Base-by-base conservation (phyloP, 2,113 vertebrate genomes). In the Actenoides hombroni region DNA sequence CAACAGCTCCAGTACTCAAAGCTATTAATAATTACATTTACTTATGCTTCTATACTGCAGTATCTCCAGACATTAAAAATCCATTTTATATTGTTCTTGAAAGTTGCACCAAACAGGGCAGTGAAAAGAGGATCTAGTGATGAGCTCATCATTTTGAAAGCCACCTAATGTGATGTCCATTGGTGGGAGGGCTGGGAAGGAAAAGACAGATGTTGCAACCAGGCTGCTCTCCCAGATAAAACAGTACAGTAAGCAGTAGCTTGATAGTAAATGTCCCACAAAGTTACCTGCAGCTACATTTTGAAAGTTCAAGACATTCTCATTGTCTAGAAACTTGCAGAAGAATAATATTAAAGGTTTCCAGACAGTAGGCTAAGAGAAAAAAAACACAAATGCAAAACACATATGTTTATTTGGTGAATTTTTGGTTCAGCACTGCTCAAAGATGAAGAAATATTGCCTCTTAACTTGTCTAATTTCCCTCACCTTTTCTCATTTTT, bases 401-500 rank as follows among this genome's bases (percentile, higher is more conserved):
- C 11, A 5, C 18, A 42, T 25, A 73, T 0, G 0, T 69, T 90
- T 81, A 46, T 14, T 42, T 26, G 3, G 31, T 46, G 9, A 37
- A 46, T 42, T 88, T 83, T 75, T 24, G 15, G 14, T 79, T 90
- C 71, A 88, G 46, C 57, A 48, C 12, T 80, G 57, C 76, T 94
- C 83, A 87, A 87, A 97, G 75, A 95, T 71, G 65, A 95, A 96
- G 69, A 95, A 96, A 64, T 25, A 65, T 39, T 83, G 48, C 64
- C 69, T 70, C 7, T 6, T 69, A 65, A 96, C 84, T 97, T 98
- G 90, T 96, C 48, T 85, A 91, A 88, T 96, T 92, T 85, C 49
- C 59, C 65, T 86, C n/a, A 37, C 64, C 59, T 92, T 94, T 88
- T 61, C 54, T 46, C 29, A 48, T 75, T 90, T 84, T 24, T 77